Evolutionary conservation across 1,140 invertebrate species (phyloP).

Genomic region (Drosophila neocordata): DNA sequence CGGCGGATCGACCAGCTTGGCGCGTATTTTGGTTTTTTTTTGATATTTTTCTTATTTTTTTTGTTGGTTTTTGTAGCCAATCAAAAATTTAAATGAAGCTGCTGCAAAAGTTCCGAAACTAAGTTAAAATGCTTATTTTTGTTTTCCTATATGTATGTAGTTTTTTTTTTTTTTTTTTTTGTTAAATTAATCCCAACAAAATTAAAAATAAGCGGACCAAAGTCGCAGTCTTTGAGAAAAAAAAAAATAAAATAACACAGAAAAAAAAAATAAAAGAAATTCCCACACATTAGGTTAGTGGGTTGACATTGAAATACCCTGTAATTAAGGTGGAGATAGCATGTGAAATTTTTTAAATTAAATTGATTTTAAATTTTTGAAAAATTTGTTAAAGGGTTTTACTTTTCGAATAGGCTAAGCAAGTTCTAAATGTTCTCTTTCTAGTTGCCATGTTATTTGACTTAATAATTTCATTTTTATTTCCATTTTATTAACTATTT

Average conservation of each 20-base stretch:
- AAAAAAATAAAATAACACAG: constrained; percentile 47
- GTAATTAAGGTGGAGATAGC: no score
- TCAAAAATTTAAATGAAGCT: constrained; percentile 81
- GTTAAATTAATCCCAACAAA: constrained; percentile 66
- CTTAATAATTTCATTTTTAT: no score
- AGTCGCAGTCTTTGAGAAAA: constrained; percentile 15
- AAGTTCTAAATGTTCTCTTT: no score
- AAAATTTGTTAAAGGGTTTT: no score
- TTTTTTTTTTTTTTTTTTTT: constrained; percentile 26
- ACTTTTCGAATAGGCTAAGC: no score
- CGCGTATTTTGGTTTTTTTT: constrained; percentile 14
- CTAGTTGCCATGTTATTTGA: no score
- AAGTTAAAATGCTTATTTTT: constrained; percentile 65
- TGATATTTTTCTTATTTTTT: constrained; percentile 13
- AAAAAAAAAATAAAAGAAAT: neutral
- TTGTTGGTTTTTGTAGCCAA: constrained; percentile 60
- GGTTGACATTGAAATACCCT: neutral
- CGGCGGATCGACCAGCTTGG: constrained; percentile 67
- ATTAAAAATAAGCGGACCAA: constrained; percentile 12
- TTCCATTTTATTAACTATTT: no score
- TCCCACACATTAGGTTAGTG: neutral
- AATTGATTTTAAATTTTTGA: no score
- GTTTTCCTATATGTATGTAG: constrained; percentile 4
- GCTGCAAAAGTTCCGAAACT: constrained; percentile 69
- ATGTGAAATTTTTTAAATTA: no score